Evolutionary conservation across 2,113 vertebrate genomes (phyloP), one percentile per base, ranked within the genome.

Genomic region (Canis aureus): DNA sequence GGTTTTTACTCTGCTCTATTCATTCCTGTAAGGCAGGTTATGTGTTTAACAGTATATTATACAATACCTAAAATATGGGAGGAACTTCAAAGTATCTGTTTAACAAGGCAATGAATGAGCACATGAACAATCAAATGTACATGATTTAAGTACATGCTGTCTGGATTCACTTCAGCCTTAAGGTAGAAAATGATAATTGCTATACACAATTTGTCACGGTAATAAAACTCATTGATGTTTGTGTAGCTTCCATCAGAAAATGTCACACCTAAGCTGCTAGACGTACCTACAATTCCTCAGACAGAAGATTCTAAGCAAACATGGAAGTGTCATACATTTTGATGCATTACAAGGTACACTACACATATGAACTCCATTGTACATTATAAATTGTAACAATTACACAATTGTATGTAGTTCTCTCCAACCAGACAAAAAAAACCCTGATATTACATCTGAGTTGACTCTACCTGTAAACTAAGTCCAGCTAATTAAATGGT

Each of bases 401-500:
- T 32, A 57, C 23, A 92, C 11, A 38, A 25, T 7, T 49, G n/a
- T 10, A 19, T 29, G 11, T 9, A n/a, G 8, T 38, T 64, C 38
- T 91, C 29, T 32, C 27, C 59, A 81, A 60, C 3, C 23, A 64
- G 62, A 97, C 87, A 92, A 92, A 16, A 71, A 92, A 16, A 67
- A 97, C 29, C 13, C 74, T 27, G 25, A 78, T 91, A 87, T 85
- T 91, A 98, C 98, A 90, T 53, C 8, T 10, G 60, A 91, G 27
- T 57, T 32, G 32, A 59, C 0, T 83, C 53, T 43, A 80, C 17
- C 23, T 51, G 8, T 43, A 62, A 86, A 89, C 11, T 60, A 62
- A 2, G 10, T 38, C 27, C 35, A 25, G 15, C 27, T 96, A 97
- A 98, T 87, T 96, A 98, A 98, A 97, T 94, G 87, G 94, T 60